These are phyloP conservation scores for Cephalotes varians DNA, from an alignment of 2,888 invertebrate genomes.

Conservation along the genomic window DNA sequence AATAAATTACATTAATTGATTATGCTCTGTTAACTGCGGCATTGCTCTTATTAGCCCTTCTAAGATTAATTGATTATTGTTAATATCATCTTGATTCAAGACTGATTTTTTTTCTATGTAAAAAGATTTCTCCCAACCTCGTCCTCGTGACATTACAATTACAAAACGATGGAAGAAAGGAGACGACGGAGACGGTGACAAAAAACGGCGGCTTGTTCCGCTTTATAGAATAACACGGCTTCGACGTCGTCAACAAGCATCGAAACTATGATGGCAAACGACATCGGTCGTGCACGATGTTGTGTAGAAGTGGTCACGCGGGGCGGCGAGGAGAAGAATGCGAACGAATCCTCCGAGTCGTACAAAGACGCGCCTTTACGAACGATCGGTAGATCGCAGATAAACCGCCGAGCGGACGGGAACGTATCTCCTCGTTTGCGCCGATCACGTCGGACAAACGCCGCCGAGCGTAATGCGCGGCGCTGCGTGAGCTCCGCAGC, in stretches of 20 bases:
- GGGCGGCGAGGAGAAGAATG: conserved; percentile 32
- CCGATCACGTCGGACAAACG: conserved; percentile 81
- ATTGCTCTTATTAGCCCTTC: too few relatives aligned
- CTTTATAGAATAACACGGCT: conserved; percentile 29
- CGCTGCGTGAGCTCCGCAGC: conserved; percentile 51
- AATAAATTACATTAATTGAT: too few relatives aligned
- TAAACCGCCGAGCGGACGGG: conserved; percentile 76
- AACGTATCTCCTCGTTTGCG: conserved; percentile 81
- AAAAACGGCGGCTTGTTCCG: conserved; percentile 33
- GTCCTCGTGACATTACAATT: not conserved
- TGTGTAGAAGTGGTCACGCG: not conserved
- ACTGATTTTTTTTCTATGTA: too few relatives aligned
- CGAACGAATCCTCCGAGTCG: conserved; percentile 27
- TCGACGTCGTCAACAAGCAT: conserved; percentile 35
- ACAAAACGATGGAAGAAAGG: not conserved
- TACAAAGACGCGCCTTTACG: conserved; percentile 56
- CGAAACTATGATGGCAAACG: conserved; percentile 41
- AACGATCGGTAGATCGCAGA: conserved; percentile 76
- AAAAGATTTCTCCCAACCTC: not conserved
- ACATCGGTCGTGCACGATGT: conserved; percentile 18
- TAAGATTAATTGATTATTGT: too few relatives aligned
- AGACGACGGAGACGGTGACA: not conserved
- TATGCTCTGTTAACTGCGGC: too few relatives aligned
- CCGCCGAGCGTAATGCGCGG: conserved; percentile 74
- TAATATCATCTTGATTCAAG: too few relatives aligned